Evolutionary conservation across 1,140 invertebrate species (phyloP), one percentile per base, ranked within the genome.

Genomic region (Drosophila guanche): DNA sequence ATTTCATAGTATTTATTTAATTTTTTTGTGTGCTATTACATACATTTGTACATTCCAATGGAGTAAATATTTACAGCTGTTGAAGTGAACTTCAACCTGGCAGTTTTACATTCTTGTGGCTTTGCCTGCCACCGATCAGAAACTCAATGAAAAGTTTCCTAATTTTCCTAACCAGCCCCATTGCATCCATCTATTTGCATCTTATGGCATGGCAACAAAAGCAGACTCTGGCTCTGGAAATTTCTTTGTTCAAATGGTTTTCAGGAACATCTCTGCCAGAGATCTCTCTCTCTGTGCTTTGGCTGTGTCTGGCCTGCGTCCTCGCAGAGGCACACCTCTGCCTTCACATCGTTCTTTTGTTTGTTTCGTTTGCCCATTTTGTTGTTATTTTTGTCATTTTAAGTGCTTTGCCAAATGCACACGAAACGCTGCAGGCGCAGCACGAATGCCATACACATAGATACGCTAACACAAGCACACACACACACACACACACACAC

Each of bases 301-400:
- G 65, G 33, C 65, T 56, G 62, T 43, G 55, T 43, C 50, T 12
- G 16, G 50, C 29, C 16, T 16, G n/a, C 48, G 14, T 43, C 1
- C 27, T 20, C 22, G 14, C 22, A n/a, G 10, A 37, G 10, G 33
- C 10, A 37, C 33, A 10, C 12, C 33, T 37, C 33, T 37, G n/a
- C n/a, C n/a, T n/a, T n/a, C n/a, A n/a, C 33, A 37, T 47, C 41
- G 22, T 41, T 40, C 61, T 66, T 75, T 67, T 75, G 62, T 75
- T 57, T 37, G 72, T 46, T 41, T 51, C 40, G 57, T 56, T 69
- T 52, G 63, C 70, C 74, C 61, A 45, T 62, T 65, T 37, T 67
- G 48, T 72, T 65, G 56, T 66, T 80, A 76, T 80, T 80, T 80
- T 72, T 80, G 77, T 80, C 77, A 80, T 66, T 79, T 80, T 76